Base-by-base conservation (phyloP, 1,140 invertebrate genomes). In the Hylyphantes graminicola region DNA sequence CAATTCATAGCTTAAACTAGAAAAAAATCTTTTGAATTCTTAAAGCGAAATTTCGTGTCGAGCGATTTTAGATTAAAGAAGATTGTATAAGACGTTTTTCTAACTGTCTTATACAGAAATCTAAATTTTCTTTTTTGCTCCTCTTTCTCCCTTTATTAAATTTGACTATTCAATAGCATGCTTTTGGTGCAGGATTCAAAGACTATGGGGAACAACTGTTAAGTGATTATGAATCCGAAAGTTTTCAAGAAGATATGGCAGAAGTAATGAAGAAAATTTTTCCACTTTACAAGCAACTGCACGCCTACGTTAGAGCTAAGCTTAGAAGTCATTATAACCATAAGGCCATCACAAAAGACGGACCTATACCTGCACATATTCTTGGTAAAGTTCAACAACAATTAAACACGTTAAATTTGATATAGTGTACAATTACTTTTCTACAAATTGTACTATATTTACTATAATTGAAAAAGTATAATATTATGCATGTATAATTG, bases 351-450 rank as follows among this genome's bases (percentile, higher is more conserved):
- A 87, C 87, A 61, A 64, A 85, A 15, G 92, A 92, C 74, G 95
- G 95, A 35, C 94, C 95, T 0, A 95, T 98, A 78, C 96, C 96
- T 0, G 96, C 96, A n/a, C 96, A 98, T 92, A 90, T 98, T 3
- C 91, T 98, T 8, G 82, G 64, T 68, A 51, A 13, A 15, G 7
- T 15, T 3, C n/a, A 15, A 15, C 21, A 15, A 13, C 15, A 35
- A 11, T 68, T 6, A 0, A 68, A 48, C 17, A 6, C 0, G 5
- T 50, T 13, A 50, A 50, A 7, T 6, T 10, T 12, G 9, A 8
- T 13, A 15, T 13, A 15, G 9, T 68, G 13, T 51, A 7, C 15
- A 48, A 12, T 67, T 50, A 10, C 13, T 15, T 7, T 68, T 68
- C 9, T 2, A 19, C 7, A 6, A 48, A 15, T n/a, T 35, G n/a